Evolutionary conservation across 2,797 vertebrate species (phyloP).

Genomic region (Fratercula arctica): DNA sequence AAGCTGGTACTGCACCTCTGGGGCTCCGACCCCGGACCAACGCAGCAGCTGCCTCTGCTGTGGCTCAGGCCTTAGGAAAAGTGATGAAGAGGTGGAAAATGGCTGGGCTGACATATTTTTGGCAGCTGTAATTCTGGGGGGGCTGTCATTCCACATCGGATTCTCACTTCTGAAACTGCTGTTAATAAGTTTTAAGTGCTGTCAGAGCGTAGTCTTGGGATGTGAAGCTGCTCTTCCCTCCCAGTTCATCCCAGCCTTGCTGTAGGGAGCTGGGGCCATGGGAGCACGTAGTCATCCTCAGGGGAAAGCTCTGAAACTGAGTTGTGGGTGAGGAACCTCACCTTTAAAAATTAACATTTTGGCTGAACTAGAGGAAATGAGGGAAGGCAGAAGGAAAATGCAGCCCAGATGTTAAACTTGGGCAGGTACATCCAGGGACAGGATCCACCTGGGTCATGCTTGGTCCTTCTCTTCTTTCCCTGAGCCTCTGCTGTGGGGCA

Average conservation of each 20-base stretch:
- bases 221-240: neutral
- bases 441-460: neutral
- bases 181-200: neutral
- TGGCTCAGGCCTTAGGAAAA: neutral
- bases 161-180: neutral
- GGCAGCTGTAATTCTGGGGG: neutral
- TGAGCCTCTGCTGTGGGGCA: neutral
- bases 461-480: neutral
- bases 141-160: neutral
- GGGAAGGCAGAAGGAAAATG: neutral
- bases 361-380: neutral
- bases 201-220: neutral
- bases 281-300: neutral
- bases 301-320: neutral
- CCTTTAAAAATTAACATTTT: accelerated
- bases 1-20: accelerated
- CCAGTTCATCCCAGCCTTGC: neutral
- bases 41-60: accelerated
- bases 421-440: accelerated
- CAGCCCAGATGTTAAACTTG: accelerated
- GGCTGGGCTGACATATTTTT: neutral
- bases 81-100: neutral
- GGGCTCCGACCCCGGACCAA: neutral
- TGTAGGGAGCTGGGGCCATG: accelerated
- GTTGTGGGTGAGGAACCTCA: neutral